phyloP scores from a whole-genome alignment of 2,888 invertebrate species.

The Glaucopsyche alexis region DNA sequence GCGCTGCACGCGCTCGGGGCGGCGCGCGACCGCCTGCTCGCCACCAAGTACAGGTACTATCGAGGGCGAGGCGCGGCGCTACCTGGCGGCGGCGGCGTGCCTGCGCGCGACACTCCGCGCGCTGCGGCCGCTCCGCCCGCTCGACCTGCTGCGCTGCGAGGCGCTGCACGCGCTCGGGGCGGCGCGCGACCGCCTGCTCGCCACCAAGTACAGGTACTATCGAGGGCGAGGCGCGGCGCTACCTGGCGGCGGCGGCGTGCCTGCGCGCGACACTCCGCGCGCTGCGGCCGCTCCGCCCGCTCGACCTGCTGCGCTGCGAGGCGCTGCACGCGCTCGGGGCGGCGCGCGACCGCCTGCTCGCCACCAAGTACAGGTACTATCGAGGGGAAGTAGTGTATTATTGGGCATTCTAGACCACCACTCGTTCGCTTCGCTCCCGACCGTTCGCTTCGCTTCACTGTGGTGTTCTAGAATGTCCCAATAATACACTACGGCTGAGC shows the following conservation, averaged over 20 bases:
- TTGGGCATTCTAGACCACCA: no score
- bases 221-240: slow-evolving; percentile 91
- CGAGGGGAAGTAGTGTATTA: no score
- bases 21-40: slow-evolving; percentile 89
- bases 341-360: slow-evolving; percentile 89
- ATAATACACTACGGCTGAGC: no score
- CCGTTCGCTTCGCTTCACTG: no score
- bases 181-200: slow-evolving; percentile 89
- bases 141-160: slow-evolving; percentile 94
- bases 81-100: slow-evolving; percentile 92
- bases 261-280: slow-evolving; percentile 87
- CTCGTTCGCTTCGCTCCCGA: no score
- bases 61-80: slow-evolving; percentile 91
- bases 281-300: slow-evolving; percentile 81
- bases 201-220: slow-evolving; percentile 89
- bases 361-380: slow-evolving; percentile 89
- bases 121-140: slow-evolving; percentile 82
- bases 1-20: slow-evolving; percentile 93
- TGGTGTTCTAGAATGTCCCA: no score
- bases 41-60: slow-evolving; percentile 89
- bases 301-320: slow-evolving; percentile 94
- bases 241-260: slow-evolving; percentile 92
- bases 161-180: slow-evolving; percentile 93
- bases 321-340: slow-evolving; percentile 93
- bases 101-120: slow-evolving; percentile 87